These are phyloP conservation scores for Spea multiplicata DNA, from an alignment of 2,113 vertebrate genomes.

Conservation along the genomic window DNA sequence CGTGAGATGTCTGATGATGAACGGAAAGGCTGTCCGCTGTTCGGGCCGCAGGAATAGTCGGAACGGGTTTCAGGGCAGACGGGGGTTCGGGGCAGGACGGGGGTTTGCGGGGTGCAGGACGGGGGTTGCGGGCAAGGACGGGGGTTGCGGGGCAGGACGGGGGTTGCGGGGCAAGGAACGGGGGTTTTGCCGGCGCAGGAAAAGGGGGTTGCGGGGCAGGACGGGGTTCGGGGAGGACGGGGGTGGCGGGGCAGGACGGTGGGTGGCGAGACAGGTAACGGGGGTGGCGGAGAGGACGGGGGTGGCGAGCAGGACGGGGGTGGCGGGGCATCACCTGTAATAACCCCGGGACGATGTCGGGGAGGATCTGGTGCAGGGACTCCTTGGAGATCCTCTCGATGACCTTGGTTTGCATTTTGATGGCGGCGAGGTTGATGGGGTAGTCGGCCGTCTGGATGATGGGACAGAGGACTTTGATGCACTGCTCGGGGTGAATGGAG, in stretches of 20 bases:
- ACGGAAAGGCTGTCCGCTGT: no score
- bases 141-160: no score
- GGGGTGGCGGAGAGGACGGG: no score
- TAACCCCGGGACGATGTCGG: constrained; percentile 92
- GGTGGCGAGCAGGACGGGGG: neutral
- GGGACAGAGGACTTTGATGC: constrained; percentile 97
- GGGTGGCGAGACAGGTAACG: no score
- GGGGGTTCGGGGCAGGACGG: no score
- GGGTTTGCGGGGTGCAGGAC: neutral
- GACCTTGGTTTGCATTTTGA: constrained; percentile 98
- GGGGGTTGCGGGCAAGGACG: neutral
- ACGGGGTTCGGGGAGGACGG: neutral
- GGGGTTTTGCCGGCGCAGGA: neutral
- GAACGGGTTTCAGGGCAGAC: neutral
- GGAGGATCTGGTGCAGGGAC: constrained; percentile 83
- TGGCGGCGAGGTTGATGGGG: constrained; percentile 96
- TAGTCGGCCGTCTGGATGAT: constrained; percentile 98
- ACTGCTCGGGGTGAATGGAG: constrained; percentile 95
- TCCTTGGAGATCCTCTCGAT: constrained; percentile 93
- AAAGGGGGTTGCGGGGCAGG: no score
- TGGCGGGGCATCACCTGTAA: constrained; percentile 75
- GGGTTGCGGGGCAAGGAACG: neutral
- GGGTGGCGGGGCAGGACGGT: no score
- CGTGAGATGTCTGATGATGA: no score
- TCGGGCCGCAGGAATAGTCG: no score